phyloP scores from a whole-genome alignment of 2,113 vertebrate genomes.

The Pelmatolapia mariae region DNA sequence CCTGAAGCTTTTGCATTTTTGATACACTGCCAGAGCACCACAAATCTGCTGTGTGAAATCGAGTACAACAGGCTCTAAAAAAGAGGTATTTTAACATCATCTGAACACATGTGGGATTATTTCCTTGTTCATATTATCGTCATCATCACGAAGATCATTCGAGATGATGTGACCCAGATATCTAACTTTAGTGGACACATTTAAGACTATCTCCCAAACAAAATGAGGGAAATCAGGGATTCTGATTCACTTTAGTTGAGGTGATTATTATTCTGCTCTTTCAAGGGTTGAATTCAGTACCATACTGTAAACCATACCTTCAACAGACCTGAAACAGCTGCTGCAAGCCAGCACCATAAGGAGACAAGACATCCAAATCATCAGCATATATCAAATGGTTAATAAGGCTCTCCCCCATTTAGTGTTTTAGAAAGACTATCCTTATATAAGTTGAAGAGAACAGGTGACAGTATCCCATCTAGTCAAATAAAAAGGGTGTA shows the following conservation, averaged over 20 bases:
- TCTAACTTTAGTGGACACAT: neutral
- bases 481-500: neutral
- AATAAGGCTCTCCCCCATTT: neutral
- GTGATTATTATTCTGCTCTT: neutral
- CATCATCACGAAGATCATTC: neutral
- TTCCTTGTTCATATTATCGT: neutral
- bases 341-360: neutral
- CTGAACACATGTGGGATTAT: neutral
- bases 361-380: neutral
- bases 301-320: neutral
- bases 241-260: neutral
- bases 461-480: neutral
- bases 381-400: neutral
- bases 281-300: neutral
- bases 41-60: neutral
- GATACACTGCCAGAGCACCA: neutral
- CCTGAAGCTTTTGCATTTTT: neutral
- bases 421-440: neutral
- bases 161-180: neutral
- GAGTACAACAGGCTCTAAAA: neutral
- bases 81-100: neutral
- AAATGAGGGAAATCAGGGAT: neutral
- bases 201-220: neutral
- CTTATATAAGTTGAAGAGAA: neutral
- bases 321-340: neutral